Evolutionary conservation across 2,113 vertebrate species (phyloP).

Genomic region (Ceratotherium simum): DNA sequence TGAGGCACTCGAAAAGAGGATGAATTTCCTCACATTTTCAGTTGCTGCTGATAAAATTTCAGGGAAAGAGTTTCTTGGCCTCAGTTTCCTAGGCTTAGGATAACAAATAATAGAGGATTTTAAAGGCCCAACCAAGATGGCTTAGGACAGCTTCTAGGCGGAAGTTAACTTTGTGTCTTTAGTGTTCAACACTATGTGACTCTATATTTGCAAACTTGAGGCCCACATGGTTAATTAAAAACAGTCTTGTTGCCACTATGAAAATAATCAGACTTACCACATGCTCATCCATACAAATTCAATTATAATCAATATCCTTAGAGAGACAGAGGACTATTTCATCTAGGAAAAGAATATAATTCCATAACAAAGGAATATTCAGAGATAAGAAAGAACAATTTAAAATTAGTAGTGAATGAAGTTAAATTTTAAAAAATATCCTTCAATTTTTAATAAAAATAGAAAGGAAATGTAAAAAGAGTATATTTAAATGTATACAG

Average conservation of each 20-base stretch:
- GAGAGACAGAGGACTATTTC: neutral
- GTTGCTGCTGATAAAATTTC: neutral
- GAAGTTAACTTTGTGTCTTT: neutral
- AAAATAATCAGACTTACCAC: neutral
- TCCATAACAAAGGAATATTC: neutral
- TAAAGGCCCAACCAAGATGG: neutral
- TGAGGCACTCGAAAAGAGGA: neutral
- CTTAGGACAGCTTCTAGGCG: neutral
- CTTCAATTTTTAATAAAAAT: neutral
- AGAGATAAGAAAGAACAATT: neutral
- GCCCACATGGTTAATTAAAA: neutral
- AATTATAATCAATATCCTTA: conserved; percentile 19
- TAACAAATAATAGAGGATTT: neutral
- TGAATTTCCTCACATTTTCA: neutral
- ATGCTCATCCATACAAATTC: neutral
- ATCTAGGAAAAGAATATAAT: neutral
- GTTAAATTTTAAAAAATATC: neutral
- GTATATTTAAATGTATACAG: neutral
- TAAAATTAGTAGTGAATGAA: neutral
- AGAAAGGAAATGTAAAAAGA: neutral
- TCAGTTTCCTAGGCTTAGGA: neutral
- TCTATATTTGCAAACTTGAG: conserved; percentile 45
- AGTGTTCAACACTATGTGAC: neutral
- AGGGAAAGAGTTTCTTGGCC: neutral
- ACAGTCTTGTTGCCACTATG: neutral